Evolutionary conservation across 2,797 vertebrate genomes (phyloP), one percentile per base, ranked within the genome.

Genomic region (Cuculus canorus): DNA sequence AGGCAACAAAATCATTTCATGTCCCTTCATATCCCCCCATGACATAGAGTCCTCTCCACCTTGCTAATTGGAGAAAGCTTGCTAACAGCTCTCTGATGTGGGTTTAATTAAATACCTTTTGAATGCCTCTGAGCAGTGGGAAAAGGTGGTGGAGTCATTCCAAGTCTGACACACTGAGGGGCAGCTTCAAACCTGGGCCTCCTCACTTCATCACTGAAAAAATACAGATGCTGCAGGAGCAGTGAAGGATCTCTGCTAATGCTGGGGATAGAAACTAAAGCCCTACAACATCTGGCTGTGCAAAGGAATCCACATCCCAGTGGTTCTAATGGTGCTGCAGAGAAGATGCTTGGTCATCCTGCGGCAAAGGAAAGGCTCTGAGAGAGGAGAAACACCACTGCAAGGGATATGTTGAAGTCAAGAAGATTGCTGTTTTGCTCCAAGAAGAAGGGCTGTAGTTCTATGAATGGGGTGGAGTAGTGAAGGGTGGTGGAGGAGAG

Each of bases 51-150:
- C 37, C 35, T 86, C 92, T 87, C 91, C 88, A 87, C 88, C 76
- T 90, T 86, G 54, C 79, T 96, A 96, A 96, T 61, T 93, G 91
- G 75, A 94, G 92, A 88, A 86, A 86, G 45, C 83, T 86, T 79
- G 72, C 72, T 92, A 94, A 92, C 81, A 81, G 69, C 68, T 88
- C 78, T 93, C 77, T 91, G 82, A 93, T 87, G 83, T 86, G 81
- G 33, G 56, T 90, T 96, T 92, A 92, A 95, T 96, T 95, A 95
- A 95, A 95, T 93, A 90, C 56, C 69, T 90, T 95, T 65, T 77
- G 86, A 95, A 86, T 82, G 54, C 82, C 91, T 94, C 80, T 16
- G 30, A 76, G 89, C 9, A 0, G 68, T 70, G 85, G 81, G 78
- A 41, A 77, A 82, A 82, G 73, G 19, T 4, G 1, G 76, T 68